phyloP scores from a whole-genome alignment of 2,797 vertebrate species.

The Momotus momota region DNA sequence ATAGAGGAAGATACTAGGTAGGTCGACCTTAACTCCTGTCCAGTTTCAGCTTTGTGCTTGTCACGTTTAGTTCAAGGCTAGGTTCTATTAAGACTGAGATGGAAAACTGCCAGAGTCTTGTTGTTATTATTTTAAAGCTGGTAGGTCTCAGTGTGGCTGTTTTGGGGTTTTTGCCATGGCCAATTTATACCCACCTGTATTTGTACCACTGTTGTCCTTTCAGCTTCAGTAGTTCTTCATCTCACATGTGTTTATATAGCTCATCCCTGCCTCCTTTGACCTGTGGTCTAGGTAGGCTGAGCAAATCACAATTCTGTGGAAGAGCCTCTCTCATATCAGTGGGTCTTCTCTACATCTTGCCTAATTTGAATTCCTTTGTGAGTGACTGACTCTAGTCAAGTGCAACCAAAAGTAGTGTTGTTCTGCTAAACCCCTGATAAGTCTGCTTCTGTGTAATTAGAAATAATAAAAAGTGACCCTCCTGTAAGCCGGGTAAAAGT shows the following conservation, averaged over 20 bases:
- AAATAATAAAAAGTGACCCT: background rate
- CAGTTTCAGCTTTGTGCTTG: background rate
- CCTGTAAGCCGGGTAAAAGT: background rate
- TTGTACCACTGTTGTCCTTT: background rate
- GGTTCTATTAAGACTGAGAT: background rate
- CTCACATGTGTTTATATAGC: background rate
- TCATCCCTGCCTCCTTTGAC: background rate
- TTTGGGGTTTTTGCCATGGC: background rate
- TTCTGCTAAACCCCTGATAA: background rate
- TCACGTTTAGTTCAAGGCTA: background rate
- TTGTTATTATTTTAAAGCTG: background rate
- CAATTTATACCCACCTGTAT: background rate
- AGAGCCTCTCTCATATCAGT: background rate
- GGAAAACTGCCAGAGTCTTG: background rate
- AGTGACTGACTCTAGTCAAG: background rate
- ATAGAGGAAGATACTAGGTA: constrained; percentile 82
- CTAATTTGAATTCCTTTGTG: background rate
- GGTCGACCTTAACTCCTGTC: constrained; percentile 58
- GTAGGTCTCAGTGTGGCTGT: background rate
- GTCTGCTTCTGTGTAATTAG: background rate
- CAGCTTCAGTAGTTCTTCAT: background rate
- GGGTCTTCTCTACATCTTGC: background rate
- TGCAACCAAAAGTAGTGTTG: background rate
- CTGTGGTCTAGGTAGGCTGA: background rate
- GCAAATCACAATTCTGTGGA: background rate